phyloP scores from a whole-genome alignment of 2,888 invertebrate species.

The Eucera pruinosa region DNA sequence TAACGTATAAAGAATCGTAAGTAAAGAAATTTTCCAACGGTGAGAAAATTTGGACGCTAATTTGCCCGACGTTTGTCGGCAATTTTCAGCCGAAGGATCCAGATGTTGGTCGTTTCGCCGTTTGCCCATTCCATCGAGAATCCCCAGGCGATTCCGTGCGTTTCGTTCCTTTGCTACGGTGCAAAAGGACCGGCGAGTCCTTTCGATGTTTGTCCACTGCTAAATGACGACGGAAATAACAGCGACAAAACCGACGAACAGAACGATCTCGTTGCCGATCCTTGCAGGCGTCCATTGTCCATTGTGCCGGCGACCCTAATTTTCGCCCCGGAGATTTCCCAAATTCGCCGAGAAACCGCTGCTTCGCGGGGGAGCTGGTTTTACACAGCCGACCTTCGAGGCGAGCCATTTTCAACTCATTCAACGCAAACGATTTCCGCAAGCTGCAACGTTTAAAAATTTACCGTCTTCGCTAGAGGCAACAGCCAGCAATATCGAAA shows the following conservation, averaged over 20 bases:
- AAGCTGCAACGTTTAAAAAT: too few relatives aligned
- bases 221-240: conserved; percentile 37
- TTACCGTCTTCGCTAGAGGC: too few relatives aligned
- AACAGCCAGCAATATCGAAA: too few relatives aligned
- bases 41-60: background rate
- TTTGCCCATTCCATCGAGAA: background rate
- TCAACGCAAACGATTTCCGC: background rate
- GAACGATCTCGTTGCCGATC: conserved; percentile 34
- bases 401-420: conserved; percentile 1
- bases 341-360: conserved; percentile 43
- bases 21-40: too few relatives aligned
- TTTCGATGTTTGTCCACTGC: conserved; percentile 13
- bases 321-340: conserved; percentile 22
- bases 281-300: background rate
- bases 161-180: background rate
- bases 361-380: conserved; percentile 46
- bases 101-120: background rate
- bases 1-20: too few relatives aligned
- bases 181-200: background rate
- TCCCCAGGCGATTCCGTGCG: background rate
- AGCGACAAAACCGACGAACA: conserved; percentile 3
- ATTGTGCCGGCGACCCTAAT: conserved; percentile 46
- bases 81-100: background rate
- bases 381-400: background rate
- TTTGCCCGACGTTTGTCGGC: background rate